Evolutionary conservation across 2,797 vertebrate species (phyloP).

Genomic region (Leucoraja ocellata): DNA sequence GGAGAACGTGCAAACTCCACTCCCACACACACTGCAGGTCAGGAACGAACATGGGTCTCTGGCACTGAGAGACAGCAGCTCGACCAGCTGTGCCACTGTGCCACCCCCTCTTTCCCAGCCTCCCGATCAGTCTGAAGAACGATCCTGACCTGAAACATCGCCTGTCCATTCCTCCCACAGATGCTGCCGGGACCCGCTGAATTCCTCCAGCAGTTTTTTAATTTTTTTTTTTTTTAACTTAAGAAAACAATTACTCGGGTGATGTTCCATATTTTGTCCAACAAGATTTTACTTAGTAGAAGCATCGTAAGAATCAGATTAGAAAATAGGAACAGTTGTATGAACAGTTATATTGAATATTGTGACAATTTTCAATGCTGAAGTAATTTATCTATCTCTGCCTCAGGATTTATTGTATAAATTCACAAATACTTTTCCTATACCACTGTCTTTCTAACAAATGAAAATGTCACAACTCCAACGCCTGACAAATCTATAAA

Average conservation of each 20-base stretch:
- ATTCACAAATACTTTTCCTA: neutral
- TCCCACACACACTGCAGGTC: too few relatives aligned
- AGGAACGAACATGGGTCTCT: too few relatives aligned
- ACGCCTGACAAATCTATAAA: neutral
- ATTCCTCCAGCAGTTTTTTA: too few relatives aligned
- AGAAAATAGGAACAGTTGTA: neutral
- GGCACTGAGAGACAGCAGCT: too few relatives aligned
- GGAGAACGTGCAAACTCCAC: too few relatives aligned
- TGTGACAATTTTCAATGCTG: neutral
- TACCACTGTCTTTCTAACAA: neutral
- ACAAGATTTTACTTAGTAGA: neutral
- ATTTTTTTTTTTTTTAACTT: neutral
- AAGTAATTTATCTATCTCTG: neutral
- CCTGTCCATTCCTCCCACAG: too few relatives aligned
- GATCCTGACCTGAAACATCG: too few relatives aligned
- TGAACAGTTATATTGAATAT: neutral
- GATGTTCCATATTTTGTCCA: neutral
- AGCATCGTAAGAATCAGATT: neutral
- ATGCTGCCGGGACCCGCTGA: too few relatives aligned
- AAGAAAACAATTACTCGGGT: neutral
- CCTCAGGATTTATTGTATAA: slow-evolving; percentile 28
- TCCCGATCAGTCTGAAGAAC: too few relatives aligned
- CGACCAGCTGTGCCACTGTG: too few relatives aligned
- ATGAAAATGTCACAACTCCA: neutral
- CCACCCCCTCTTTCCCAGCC: too few relatives aligned